These are phyloP conservation scores for Petroica traversi DNA, from an alignment of 2,113 vertebrate genomes.

Conservation along the genomic window DNA sequence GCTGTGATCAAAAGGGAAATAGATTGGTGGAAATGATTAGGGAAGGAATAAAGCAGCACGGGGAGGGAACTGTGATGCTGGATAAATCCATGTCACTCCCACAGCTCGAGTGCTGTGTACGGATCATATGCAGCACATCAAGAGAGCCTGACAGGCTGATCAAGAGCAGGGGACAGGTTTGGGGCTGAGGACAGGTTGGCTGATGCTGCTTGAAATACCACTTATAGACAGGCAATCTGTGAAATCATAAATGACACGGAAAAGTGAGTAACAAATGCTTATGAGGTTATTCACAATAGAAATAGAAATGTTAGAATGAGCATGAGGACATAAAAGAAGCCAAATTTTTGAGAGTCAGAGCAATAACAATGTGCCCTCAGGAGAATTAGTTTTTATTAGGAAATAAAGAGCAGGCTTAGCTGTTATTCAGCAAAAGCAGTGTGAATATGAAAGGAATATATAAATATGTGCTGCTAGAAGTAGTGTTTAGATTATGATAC, in stretches of 20 bases:
- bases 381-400: neutral
- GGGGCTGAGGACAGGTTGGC: neutral
- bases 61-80: neutral
- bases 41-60: neutral
- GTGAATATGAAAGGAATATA: neutral
- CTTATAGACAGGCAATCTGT: neutral
- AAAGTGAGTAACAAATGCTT: neutral
- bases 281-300: neutral
- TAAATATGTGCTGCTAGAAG: neutral
- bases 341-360: neutral
- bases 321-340: neutral
- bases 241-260: neutral
- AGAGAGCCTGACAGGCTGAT: neutral
- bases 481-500: neutral
- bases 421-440: neutral
- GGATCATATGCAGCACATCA: neutral
- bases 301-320: neutral
- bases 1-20: neutral
- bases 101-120: neutral
- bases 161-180: neutral
- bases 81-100: neutral
- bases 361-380: neutral
- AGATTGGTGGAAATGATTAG: slow-evolving; percentile 4
- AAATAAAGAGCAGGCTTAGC: neutral
- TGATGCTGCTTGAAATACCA: neutral